Evolutionary conservation across 1,140 invertebrate species (phyloP).

Genomic region (Mycetomoellerius zeteki): DNA sequence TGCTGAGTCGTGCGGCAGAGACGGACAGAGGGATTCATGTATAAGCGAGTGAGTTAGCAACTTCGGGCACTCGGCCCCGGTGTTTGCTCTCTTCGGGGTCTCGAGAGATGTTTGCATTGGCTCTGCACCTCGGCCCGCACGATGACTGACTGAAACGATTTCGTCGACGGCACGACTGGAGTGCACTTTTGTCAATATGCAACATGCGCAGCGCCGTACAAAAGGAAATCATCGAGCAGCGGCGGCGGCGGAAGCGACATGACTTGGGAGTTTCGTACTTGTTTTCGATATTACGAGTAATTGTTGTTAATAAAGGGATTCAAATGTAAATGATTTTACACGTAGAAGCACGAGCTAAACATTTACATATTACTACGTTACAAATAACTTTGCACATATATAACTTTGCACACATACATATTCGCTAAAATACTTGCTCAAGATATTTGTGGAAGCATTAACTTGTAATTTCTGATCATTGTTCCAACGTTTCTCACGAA

Average conservation of each 20-base stretch:
- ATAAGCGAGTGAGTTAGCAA: constrained; percentile 71
- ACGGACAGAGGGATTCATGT: constrained; percentile 35
- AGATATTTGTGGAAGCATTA: constrained; percentile 9
- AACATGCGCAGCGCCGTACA: constrained; percentile 21
- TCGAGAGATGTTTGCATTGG: constrained; percentile 69
- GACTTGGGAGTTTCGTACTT: constrained; percentile 32
- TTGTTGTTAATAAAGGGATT: constrained; percentile 25
- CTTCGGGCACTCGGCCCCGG: constrained; percentile 43
- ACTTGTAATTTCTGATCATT: constrained; percentile 27
- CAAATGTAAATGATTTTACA: background rate
- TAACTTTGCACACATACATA: background rate
- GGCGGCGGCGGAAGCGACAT: constrained; percentile 28
- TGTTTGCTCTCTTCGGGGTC: constrained; percentile 70
- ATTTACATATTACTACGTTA: background rate
- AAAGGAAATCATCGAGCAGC: constrained; percentile 30
- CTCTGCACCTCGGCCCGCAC: constrained; percentile 60
- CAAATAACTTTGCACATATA: background rate
- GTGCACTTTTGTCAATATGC: constrained; percentile 60
- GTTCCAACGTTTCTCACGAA: constrained; percentile 18
- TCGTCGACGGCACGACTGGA: constrained; percentile 49
- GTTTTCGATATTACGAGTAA: constrained; percentile 42
- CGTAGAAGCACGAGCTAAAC: background rate
- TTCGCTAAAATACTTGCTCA: background rate
- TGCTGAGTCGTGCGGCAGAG: constrained; percentile 8
- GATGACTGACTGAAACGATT: constrained; percentile 75